These are phyloP conservation scores for Camelus bactrianus DNA, from an alignment of 2,113 vertebrate genomes.

Conservation along the genomic window DNA sequence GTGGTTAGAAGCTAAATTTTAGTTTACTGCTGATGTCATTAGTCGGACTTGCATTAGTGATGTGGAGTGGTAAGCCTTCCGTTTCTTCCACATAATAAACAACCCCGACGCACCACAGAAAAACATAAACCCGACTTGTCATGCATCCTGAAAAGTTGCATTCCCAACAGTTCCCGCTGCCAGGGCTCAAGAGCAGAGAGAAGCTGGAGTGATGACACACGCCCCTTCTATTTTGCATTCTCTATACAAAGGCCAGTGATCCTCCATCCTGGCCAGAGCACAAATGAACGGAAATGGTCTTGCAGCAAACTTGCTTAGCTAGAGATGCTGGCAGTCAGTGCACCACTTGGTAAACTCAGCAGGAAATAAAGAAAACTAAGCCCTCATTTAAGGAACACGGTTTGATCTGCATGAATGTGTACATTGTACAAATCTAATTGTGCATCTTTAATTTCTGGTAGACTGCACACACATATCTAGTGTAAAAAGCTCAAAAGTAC, in stretches of 20 bases:
- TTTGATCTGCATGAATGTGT: constrained; percentile 62
- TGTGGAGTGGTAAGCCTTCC: constrained; percentile 81
- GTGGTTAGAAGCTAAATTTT: constrained; percentile 82
- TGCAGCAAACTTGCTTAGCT: not conserved
- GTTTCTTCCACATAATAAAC: constrained; percentile 82
- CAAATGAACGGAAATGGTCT: not conserved
- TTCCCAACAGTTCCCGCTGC: not conserved
- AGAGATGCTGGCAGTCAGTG: constrained; percentile 59
- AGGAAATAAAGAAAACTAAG: constrained; percentile 71
- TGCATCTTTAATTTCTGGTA: constrained; percentile 60
- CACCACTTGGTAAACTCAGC: not conserved
- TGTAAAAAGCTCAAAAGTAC: constrained; percentile 35
- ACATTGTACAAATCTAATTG: constrained; percentile 62
- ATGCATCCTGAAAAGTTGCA: not conserved
- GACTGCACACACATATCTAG: constrained; percentile 32
- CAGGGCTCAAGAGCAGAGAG: accelerated
- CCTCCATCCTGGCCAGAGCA: not conserved
- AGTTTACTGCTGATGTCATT: constrained; percentile 84
- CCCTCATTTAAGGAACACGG: constrained; percentile 65
- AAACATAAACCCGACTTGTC: constrained; percentile 65
- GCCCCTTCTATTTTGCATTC: not conserved
- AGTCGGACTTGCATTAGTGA: constrained; percentile 81
- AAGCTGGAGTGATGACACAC: not conserved
- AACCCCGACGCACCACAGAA: constrained; percentile 61
- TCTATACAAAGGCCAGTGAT: not conserved